These are phyloP conservation scores for Hirtodrosophila duncani DNA, from an alignment of 2,888 invertebrate genomes.

Conservation along the genomic window DNA sequence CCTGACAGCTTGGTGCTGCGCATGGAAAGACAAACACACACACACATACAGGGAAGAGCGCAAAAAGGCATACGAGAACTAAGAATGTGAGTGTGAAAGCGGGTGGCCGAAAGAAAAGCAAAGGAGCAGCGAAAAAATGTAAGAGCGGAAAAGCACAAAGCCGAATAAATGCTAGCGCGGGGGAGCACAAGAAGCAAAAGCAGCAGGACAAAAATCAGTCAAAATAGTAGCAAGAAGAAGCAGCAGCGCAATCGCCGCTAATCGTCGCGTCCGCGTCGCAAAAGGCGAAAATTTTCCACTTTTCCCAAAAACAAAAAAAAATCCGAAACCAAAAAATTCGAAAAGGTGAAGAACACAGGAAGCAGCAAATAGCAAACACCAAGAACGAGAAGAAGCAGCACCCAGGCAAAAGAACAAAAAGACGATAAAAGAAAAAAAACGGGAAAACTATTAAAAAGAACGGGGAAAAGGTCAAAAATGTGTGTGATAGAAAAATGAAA, in stretches of 20 bases:
- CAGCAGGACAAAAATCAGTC: conserved; percentile 14
- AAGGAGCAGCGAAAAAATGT: conserved; percentile 50
- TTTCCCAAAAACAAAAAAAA: conserved; percentile 23
- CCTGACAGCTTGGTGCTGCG: too few species aligned
- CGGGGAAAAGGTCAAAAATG: conserved; percentile 58
- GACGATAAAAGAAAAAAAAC: conserved; percentile 42
- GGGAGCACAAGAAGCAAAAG: conserved; percentile 6
- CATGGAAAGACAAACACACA: too few species aligned
- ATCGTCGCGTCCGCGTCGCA: conserved; percentile 50
- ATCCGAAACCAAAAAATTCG: conserved; percentile 41
- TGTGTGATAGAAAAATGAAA: conserved; percentile 62
- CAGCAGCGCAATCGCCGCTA: conserved; percentile 68
- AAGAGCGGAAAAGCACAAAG: conserved; percentile 34
- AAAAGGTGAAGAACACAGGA: conserved; percentile 17
- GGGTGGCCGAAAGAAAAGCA: conserved; percentile 55
- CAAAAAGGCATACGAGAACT: too few species aligned
- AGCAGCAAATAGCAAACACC: conserved; percentile 26
- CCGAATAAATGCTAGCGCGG: conserved; percentile 2
- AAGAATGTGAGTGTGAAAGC: conserved; percentile 51
- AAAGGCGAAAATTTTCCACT: conserved; percentile 19
- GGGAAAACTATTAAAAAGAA: conserved; percentile 53
- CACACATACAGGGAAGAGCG: too few species aligned
- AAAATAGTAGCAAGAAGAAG: conserved; percentile 20
- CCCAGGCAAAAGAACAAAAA: too few species aligned
- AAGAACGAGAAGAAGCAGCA: too few species aligned